Base-by-base conservation (phyloP, 1,140 invertebrate species). In the Drosophila saltans region DNA sequence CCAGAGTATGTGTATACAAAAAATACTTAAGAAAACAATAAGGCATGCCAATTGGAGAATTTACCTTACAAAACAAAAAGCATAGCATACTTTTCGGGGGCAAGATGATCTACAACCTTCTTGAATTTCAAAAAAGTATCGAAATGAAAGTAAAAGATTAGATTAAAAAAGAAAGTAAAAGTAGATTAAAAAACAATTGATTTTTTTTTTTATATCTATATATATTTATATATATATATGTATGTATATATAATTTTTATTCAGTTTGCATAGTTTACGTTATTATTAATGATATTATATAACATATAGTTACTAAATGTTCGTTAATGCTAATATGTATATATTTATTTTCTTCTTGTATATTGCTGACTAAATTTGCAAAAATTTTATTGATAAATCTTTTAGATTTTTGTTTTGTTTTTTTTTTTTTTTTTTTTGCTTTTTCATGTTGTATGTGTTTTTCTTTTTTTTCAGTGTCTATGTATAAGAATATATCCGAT, bases 371-470 rank as follows among this genome's bases (percentile, higher is more conserved):
- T 88, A 73, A 66, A 45, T 45, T 80, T 69, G 57, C 72, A 59
- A 66, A 72, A 72, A 75, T 67, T 58, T 67, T 70, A 45, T 67
- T 78, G 69, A 48, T 82, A 88, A 84, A 90, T 90, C 84, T 89
- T 90, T 75, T 56, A 89, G 84, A 89, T 85, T 90, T 78, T 76
- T 69, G 71, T 81, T 89, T 80, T 78, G 65, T 57, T 56, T 16
- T 45, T 2, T 16, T 0, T 21, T 45, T 45, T 7, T 45, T 21
- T 21, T 21, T 45, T 45, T 45, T 45, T 16, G 6, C 2, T 45
- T 45, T 21, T 45, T 21, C 3, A 2, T 30, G 28, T 30, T 30
- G 28, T 30, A 2, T 2, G 2, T 36, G 4, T 36, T 36, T 36
- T 48, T 48, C 4, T 48, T 52, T 26, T 52, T 48, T 48, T 56